Conservation (phyloP, 2,888 invertebrate genomes). For the Epirrita christyi region DNA sequence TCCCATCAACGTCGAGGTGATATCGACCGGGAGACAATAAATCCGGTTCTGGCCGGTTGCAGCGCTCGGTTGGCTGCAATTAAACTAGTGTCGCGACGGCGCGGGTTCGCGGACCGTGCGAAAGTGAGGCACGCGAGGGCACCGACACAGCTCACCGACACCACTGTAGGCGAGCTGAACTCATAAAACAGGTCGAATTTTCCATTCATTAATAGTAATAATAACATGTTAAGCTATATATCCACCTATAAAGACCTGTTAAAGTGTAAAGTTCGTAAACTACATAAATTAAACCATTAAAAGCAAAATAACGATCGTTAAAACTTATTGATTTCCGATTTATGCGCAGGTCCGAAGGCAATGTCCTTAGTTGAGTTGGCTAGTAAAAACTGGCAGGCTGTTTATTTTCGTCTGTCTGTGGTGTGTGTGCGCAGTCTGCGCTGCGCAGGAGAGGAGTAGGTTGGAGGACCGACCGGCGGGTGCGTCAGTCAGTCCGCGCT, state of each 20-base stretch:
- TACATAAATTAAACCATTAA: slow-evolving; percentile 32
- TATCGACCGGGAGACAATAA: slow-evolving; percentile 79
- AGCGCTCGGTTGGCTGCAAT: slow-evolving; percentile 69
- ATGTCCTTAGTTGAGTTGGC: slow-evolving; percentile 46
- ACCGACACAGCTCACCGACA: slow-evolving; percentile 29
- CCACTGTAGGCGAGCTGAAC: not conserved
- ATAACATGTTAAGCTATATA: not conserved
- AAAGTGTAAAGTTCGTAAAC: slow-evolving; percentile 33
- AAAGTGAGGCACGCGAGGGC: slow-evolving; percentile 73
- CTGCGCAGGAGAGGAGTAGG: slow-evolving; percentile 20
- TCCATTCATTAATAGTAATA: slow-evolving; percentile 1
- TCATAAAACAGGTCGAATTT: slow-evolving; percentile 4
- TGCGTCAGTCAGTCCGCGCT: slow-evolving; percentile 68
- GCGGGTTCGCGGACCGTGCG: slow-evolving; percentile 76
- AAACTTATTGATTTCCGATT: slow-evolving; percentile 41
- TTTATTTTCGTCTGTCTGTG: slow-evolving; percentile 42
- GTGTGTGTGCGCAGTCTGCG: slow-evolving; percentile 31
- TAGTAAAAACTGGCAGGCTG: slow-evolving; percentile 44
- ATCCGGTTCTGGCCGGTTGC: slow-evolving; percentile 77
- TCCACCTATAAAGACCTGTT: slow-evolving; percentile 6
- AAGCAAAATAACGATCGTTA: slow-evolving; percentile 31
- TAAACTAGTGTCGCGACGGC: slow-evolving; percentile 76
- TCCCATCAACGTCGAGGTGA: slow-evolving; percentile 65
- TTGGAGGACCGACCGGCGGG: slow-evolving; percentile 28
- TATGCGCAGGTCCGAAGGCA: slow-evolving; percentile 43